Base-by-base conservation (phyloP, 2,113 vertebrate genomes). In the Pachyramphus minor region DNA sequence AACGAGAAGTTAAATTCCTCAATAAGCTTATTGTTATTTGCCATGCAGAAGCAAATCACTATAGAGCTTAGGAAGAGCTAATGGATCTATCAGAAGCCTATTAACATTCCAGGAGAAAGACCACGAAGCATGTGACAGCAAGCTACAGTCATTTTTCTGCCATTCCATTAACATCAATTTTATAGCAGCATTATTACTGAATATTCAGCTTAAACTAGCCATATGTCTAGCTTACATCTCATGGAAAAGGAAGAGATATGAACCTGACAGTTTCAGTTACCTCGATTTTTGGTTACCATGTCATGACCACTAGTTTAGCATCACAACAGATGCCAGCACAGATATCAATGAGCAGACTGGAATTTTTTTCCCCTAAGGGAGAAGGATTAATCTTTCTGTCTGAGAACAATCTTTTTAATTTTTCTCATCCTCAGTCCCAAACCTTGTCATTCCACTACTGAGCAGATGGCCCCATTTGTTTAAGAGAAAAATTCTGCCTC, bases 1-100 rank as follows among this genome's bases (percentile, higher is more conserved):
- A 95, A 95, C 87, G 42, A 89, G 87, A 89, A 81, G 14, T 56
- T 73, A 66, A 86, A 94, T 92, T 96, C 76, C 64, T 80, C 67
- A 64, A 16, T 3, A 49, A 42, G 35, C 17, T 91, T 59, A 6
- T n/a, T 90, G 30, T 85, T 77, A 56, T 84, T 86, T 71, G n/a
- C 50, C 25, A 55, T 42, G 50, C 10, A 69, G 23, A 66, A 81
- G 27, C 81, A 94, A 92, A 67, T 31, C 15, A 33, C 23, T 39
- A 41, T 10, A 45, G 31, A 62, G 41, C 9, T 86, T 50, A 88
- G 56, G 41, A 83, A 86, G 11, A 73, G 14, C 10, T 42, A 56
- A 59, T 73, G 12, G 44, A 45, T 83, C 19, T 60, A 28, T 30
- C 23, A 64, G 63, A 86, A 92, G 12, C 11, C 16, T 41, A 47